Evolutionary conservation across 2,113 vertebrate species (phyloP).

Genomic region (Micromys minutus): DNA sequence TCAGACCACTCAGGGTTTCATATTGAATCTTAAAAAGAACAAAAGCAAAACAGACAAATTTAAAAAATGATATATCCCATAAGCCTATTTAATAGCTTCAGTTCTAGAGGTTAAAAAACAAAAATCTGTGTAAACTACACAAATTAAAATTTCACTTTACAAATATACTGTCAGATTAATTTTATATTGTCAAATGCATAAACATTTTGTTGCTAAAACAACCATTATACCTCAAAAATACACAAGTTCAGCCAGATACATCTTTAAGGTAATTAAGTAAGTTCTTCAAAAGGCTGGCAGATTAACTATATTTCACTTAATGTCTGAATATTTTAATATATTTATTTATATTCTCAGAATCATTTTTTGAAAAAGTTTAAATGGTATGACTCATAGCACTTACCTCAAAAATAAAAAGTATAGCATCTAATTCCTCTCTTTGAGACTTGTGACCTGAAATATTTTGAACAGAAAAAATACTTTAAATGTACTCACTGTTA

Average conservation of each 20-base stretch:
- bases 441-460: constrained; percentile 97
- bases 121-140: neutral
- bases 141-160: constrained; percentile 36
- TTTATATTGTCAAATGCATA: constrained; percentile 8
- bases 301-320: neutral
- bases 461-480: constrained; percentile 68
- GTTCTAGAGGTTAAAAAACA: constrained; percentile 9
- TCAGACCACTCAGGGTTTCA: neutral
- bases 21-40: neutral
- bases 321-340: constrained; percentile 25
- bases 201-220: constrained; percentile 50
- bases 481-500: constrained; percentile 60
- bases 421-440: constrained; percentile 98
- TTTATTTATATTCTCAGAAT: constrained; percentile 30
- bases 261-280: neutral
- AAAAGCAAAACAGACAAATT: neutral
- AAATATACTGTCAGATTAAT: constrained; percentile 2
- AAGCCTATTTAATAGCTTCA: neutral
- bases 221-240: neutral
- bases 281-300: neutral
- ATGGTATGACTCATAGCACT: constrained; percentile 61
- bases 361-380: constrained; percentile 5
- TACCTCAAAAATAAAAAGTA: constrained; percentile 99
- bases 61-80: constrained; percentile 18
- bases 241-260: neutral